phyloP scores from a whole-genome alignment of 2,888 invertebrate species.

The Dermolepida albohirtum region DNA sequence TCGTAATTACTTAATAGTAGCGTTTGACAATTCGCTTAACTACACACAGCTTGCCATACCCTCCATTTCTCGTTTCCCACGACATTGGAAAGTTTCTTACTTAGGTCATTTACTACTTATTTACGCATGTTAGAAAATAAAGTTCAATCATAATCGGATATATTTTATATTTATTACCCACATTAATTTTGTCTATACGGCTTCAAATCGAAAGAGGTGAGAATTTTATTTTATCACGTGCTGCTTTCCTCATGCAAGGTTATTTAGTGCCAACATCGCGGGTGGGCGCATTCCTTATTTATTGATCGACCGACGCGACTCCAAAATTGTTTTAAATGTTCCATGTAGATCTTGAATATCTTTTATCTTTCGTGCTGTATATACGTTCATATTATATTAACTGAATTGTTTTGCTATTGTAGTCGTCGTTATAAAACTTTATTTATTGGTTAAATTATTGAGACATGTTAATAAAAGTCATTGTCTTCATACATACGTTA shows the following conservation, averaged over 20 bases:
- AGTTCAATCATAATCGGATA: conserved; percentile 9
- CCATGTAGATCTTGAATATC: not conserved
- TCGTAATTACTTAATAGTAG: conserved; percentile 32
- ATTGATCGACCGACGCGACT: not conserved
- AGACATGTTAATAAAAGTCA: too few species aligned
- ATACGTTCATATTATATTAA: too few species aligned
- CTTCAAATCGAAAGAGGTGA: not conserved
- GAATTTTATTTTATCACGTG: conserved; percentile 11
- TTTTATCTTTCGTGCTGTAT: too few species aligned
- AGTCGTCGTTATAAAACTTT: too few species aligned
- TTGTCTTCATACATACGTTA: too few species aligned
- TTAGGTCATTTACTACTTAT: not conserved
- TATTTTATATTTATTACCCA: conserved; percentile 28
- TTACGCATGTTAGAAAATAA: conserved; percentile 18
- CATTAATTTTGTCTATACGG: conserved; percentile 27
- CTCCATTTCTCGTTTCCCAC: conserved; percentile 17
- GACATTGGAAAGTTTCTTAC: conserved; percentile 25
- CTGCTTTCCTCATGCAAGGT: not conserved
- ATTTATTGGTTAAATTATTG: too few species aligned
- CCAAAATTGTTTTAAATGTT: conserved; percentile 26
- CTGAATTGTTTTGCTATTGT: too few species aligned
- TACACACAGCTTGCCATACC: not conserved
- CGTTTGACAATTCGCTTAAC: conserved; percentile 15
- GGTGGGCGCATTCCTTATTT: conserved; percentile 6
- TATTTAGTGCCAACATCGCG: conserved; percentile 8